These are phyloP conservation scores for Chrysodeixis includens DNA, from an alignment of 2,888 invertebrate genomes.

Conservation along the genomic window DNA sequence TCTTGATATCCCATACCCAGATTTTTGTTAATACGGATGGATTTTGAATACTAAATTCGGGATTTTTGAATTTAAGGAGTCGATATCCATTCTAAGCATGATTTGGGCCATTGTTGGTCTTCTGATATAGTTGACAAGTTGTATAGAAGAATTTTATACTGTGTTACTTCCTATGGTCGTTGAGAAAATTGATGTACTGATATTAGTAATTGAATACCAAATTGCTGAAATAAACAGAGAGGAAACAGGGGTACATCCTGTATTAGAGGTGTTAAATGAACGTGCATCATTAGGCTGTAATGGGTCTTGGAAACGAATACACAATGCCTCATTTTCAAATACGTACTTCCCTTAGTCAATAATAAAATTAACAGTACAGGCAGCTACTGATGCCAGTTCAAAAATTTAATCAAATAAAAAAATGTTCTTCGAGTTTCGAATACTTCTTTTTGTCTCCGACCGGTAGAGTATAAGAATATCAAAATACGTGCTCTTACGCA, in stretches of 20 bases:
- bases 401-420: too few species aligned
- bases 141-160: conserved; percentile 15
- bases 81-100: conserved; percentile 61
- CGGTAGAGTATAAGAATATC: too few species aligned
- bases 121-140: conserved; percentile 40
- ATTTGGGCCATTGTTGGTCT: conserved; percentile 61
- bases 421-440: too few species aligned
- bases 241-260: conserved; percentile 44
- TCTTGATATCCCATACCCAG: conserved; percentile 64
- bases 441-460: too few species aligned
- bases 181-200: conserved; percentile 35
- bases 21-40: conserved; percentile 81
- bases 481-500: too few species aligned
- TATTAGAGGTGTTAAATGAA: conserved; percentile 23
- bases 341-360: background rate
- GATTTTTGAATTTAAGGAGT: conserved; percentile 61
- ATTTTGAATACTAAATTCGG: conserved; percentile 74
- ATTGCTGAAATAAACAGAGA: conserved; percentile 39
- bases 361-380: too few species aligned
- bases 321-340: conserved; percentile 8
- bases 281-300: conserved; percentile 31
- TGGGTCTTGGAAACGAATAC: conserved; percentile 16
- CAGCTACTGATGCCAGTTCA: too few species aligned
- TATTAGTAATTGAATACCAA: conserved; percentile 34
- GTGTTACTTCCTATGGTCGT: conserved; percentile 45